Percentiles rank a stretch among this genome's conserved stretches.
phyloP scores from a whole-genome alignment of 2,888 invertebrate genomes.

The Escarpia spicata region DNA sequence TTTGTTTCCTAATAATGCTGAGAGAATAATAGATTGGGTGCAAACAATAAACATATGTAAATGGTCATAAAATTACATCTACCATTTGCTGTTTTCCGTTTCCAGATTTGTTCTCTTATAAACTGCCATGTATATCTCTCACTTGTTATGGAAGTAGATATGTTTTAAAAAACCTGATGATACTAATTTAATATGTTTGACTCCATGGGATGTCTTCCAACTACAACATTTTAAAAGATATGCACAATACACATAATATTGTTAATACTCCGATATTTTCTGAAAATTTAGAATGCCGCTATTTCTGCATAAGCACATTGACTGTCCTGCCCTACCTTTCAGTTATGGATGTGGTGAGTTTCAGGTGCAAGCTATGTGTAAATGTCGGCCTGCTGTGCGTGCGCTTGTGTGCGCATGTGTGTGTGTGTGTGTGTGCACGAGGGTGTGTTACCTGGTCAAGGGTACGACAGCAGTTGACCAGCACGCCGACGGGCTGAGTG shows the following conservation, averaged over 20 bases:
- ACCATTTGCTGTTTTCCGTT: too few relatives aligned
- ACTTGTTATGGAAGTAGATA: too few relatives aligned
- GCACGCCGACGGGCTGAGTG: constrained; percentile 89
- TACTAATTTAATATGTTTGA: too few relatives aligned
- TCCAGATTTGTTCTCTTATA: too few relatives aligned
- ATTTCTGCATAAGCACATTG: background rate
- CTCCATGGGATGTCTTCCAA: too few relatives aligned
- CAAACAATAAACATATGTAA: too few relatives aligned
- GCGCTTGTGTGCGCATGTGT: too few relatives aligned
- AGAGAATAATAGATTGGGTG: background rate
- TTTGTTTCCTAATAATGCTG: background rate
- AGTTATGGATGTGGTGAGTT: background rate
- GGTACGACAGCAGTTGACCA: constrained; percentile 90
- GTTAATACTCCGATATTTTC: background rate
- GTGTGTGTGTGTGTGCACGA: too few relatives aligned
- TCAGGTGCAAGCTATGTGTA: background rate
- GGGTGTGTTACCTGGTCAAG: constrained; percentile 77
- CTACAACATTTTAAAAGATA: too few relatives aligned
- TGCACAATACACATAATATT: background rate
- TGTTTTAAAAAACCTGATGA: too few relatives aligned
- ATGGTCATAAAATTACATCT: too few relatives aligned
- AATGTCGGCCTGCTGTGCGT: background rate
- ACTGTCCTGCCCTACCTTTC: background rate
- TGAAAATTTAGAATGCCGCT: background rate
- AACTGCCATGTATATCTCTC: too few relatives aligned